Evolutionary conservation across 1,140 invertebrate genomes (phyloP), one percentile per base, ranked within the genome.

Genomic region (Brachionus paranguensis): DNA sequence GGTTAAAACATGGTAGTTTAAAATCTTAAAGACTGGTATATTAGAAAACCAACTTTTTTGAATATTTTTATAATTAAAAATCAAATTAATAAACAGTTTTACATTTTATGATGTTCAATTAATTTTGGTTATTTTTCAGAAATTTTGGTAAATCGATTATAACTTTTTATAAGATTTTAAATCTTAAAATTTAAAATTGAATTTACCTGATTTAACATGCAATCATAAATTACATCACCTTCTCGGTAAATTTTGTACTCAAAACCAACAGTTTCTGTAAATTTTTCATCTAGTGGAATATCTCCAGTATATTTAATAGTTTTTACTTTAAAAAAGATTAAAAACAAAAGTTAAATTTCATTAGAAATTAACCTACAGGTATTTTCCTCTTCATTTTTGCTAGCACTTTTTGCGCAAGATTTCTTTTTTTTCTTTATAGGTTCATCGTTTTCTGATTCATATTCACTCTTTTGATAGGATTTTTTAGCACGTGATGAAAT

Each of bases 221-320:
- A 74, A 27, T 72, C 65, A 68, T 41, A 84, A 37, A 78, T 53
- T 14, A 53, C 14, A 17, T 64, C 33, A 37, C 68, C 68, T 60
- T 84, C 83, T 14, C 60, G 17, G 41, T 84, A 83, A n/a, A 83
- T 81, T 81, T 68, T 60, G 12, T 81, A 81, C 20, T 81, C 33
- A 81, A 43, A 68, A 41, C 78, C 78, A 29, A 64, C 37, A 45
- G 53, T 64, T 43, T 81, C 64, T 27, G 53, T 81, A 20, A 81
- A 81, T 81, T 45, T 81, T 68, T 81, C 78, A 64, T 81, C 78
- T 14, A 81, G 14, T 68, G 78, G 78, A 37, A 81, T 81, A n/a
- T 81, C 64, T 14, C 78, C 78, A 11, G 78, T 37, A 68, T 64
- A 81, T 81, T 65, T 81, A 33, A 81, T 64, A 7, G 55, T 64